phyloP scores from a whole-genome alignment of 1,140 invertebrate genomes.

The Anastatus disparis region DNA sequence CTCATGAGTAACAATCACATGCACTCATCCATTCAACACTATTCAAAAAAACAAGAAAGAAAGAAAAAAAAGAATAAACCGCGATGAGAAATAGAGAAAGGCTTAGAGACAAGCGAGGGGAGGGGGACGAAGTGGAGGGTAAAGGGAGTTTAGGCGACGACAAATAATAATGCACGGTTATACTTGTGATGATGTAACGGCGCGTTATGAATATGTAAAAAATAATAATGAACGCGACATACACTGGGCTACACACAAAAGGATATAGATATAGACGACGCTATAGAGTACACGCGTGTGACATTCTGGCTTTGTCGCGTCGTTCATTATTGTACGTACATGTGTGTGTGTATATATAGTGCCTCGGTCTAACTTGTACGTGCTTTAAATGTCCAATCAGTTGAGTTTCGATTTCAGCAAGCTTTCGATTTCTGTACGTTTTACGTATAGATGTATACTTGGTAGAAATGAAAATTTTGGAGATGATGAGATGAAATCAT shows the following conservation, averaged over 20 bases:
- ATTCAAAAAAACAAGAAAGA: not conserved
- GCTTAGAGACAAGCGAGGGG: too few relatives aligned
- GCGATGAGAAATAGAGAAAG: slow-evolving; percentile 35
- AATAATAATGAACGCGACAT: slow-evolving; percentile 52
- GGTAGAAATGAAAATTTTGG: too few relatives aligned
- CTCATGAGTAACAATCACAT: not conserved
- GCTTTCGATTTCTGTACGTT: slow-evolving; percentile 35
- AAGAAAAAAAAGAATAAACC: not conserved
- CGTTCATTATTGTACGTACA: not conserved
- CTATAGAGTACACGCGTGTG: not conserved
- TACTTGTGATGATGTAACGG: slow-evolving; percentile 54
- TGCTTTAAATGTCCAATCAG: slow-evolving; percentile 49
- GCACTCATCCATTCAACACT: not conserved
- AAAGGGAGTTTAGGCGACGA: slow-evolving; percentile 40
- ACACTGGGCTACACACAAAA: not conserved
- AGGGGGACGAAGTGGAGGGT: not conserved
- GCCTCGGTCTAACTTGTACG: slow-evolving; percentile 46
- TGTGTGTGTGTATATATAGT: too few relatives aligned
- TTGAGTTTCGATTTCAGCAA: slow-evolving; percentile 49
- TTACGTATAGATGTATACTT: too few relatives aligned
- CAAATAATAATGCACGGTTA: slow-evolving; percentile 51
- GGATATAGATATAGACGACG: not conserved
- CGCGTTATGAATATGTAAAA: slow-evolving; percentile 60
- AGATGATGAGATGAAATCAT: too few relatives aligned
- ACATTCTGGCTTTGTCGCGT: slow-evolving; percentile 43